Evolutionary conservation across 2,888 invertebrate species (phyloP).

Genomic region (Cryptosula pallasiana): DNA sequence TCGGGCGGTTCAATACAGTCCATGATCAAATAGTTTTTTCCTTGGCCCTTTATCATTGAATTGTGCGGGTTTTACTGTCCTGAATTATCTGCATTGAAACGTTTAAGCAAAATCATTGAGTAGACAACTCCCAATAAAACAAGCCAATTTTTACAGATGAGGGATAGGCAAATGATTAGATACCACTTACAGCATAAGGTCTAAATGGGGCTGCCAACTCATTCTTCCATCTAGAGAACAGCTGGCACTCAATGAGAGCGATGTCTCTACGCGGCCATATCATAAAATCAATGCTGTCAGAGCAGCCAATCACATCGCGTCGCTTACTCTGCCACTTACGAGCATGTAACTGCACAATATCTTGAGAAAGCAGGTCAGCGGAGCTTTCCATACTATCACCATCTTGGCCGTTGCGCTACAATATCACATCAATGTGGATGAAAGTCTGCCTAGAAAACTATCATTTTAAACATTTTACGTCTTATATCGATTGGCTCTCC

Average conservation of each 20-base stretch:
- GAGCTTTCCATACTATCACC: constrained; percentile 48
- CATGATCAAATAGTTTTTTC: no score
- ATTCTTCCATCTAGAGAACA: constrained; percentile 50
- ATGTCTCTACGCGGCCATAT: constrained; percentile 51
- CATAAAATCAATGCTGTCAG: constrained; percentile 48
- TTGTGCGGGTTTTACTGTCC: no score
- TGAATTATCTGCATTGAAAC: no score
- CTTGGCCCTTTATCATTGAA: no score
- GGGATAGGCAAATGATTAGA: no score
- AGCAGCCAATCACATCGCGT: constrained; percentile 48
- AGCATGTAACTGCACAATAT: constrained; percentile 51
- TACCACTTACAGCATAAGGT: no score
- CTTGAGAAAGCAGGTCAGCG: constrained; percentile 45
- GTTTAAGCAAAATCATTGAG: no score
- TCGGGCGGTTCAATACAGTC: no score
- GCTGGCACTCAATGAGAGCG: constrained; percentile 43
- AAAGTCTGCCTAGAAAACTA: constrained; percentile 2
- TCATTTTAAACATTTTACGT: constrained; percentile 38
- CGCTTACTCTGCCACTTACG: constrained; percentile 42
- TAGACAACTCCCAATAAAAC: no score
- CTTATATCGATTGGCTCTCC: no score
- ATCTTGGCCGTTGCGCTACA: constrained; percentile 38
- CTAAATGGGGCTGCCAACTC: constrained; percentile 38
- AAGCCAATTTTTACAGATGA: no score
- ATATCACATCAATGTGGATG: no score